Conservation (phyloP, 2,113 vertebrate genomes). For the Morone saxatilis region DNA sequence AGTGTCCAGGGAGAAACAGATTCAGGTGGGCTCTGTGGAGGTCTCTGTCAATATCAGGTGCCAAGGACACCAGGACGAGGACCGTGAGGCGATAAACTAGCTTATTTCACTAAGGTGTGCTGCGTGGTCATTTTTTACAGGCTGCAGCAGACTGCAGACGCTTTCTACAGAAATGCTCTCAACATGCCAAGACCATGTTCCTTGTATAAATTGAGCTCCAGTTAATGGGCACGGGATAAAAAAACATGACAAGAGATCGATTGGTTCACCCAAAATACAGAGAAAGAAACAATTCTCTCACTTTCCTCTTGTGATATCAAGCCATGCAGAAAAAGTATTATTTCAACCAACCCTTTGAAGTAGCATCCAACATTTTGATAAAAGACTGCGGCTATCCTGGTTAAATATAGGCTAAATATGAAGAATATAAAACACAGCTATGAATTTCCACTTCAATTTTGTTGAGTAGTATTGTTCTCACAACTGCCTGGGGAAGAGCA, state of each 20-base stretch:
- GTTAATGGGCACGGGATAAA: not conserved
- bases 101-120: constrained; percentile 28
- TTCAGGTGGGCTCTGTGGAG: constrained; percentile 9
- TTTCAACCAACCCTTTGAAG: not conserved
- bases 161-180: constrained; percentile 6
- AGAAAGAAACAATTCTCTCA: not conserved
- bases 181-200: not conserved
- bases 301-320: not conserved
- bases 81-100: constrained; percentile 24
- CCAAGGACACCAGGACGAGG: constrained; percentile 51
- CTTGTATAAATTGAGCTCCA: not conserved
- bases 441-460: not conserved
- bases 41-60: constrained; percentile 50
- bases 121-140: constrained; percentile 30
- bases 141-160: constrained; percentile 13
- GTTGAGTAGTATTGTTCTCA: not conserved
- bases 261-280: not conserved
- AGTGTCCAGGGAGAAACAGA: constrained; percentile 22
- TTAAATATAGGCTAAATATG: not conserved
- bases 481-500: not conserved
- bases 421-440: not conserved
- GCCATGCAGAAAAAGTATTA: not conserved
- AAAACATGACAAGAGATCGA: not conserved
- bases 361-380: not conserved
- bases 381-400: not conserved